Evolutionary conservation across 2,113 vertebrate genomes (phyloP).

Genomic region (Uropsilus gracilis): DNA sequence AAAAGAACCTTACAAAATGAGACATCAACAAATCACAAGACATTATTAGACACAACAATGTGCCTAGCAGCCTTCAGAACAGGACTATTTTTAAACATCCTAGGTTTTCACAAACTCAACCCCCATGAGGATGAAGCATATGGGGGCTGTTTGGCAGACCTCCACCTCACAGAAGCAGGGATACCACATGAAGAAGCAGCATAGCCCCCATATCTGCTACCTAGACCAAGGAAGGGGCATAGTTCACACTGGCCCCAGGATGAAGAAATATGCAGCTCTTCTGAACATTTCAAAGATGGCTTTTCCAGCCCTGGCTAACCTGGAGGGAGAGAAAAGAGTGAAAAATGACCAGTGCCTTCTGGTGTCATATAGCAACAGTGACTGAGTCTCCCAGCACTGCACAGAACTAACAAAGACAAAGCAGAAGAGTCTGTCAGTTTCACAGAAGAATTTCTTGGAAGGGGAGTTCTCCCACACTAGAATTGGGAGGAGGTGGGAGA

Average conservation of each 20-base stretch:
- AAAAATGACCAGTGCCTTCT: background rate
- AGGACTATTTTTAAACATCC: background rate
- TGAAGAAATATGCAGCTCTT: background rate
- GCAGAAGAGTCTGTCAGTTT: background rate
- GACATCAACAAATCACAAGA: constrained; percentile 45
- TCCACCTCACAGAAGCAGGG: background rate
- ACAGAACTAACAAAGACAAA: background rate
- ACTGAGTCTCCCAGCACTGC: background rate
- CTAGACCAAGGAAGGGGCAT: background rate
- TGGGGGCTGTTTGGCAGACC: background rate
- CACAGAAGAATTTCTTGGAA: background rate
- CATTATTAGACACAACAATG: background rate
- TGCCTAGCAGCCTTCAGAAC: background rate
- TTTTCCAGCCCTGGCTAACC: background rate
- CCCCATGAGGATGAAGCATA: constrained; percentile 2
- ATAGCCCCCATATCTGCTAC: background rate
- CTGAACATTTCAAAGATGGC: background rate
- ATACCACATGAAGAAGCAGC: background rate
- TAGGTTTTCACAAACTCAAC: constrained; percentile 40
- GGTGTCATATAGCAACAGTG: background rate
- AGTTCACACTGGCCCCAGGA: no score
- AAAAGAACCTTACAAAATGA: constrained; percentile 13
- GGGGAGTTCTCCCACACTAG: background rate
- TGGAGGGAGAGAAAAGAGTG: background rate
- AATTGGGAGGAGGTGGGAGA: background rate